Conservation (phyloP, 2,888 invertebrate genomes). For the Drosophila aldrichi region DNA sequence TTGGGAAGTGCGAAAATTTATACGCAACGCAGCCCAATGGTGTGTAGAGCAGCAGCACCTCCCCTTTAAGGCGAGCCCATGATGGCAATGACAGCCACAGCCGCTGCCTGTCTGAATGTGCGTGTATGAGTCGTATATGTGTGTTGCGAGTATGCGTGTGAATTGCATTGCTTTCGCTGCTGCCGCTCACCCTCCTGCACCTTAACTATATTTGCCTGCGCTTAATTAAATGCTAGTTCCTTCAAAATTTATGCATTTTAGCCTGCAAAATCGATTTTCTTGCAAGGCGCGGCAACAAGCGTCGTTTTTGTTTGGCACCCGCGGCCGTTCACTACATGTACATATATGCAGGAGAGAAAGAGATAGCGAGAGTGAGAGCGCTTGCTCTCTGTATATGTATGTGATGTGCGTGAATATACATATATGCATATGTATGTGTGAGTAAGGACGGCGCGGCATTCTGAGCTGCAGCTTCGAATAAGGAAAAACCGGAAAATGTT, state of each 20-base stretch:
- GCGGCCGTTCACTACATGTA: constrained; percentile 36
- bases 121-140: constrained; percentile 17
- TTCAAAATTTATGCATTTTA: constrained; percentile 63
- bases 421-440: constrained; percentile 38
- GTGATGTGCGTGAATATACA: constrained; percentile 8
- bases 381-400: constrained; percentile 32
- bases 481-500: constrained; percentile 80
- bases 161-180: constrained; percentile 35
- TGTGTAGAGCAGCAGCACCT: constrained; percentile 46
- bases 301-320: constrained; percentile 54
- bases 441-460: constrained; percentile 55
- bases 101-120: constrained; percentile 44
- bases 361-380: constrained; percentile 31
- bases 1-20: constrained; percentile 60
- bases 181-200: constrained; percentile 1
- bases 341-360: constrained; percentile 28
- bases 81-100: constrained; percentile 32
- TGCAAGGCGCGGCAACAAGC: constrained; percentile 76
- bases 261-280: constrained; percentile 80
- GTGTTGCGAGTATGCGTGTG: constrained; percentile 28
- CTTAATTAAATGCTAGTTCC: constrained; percentile 53
- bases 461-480: constrained; percentile 70
- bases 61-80: constrained; percentile 57
- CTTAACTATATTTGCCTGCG: constrained; percentile 33
- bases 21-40: constrained; percentile 52